Evolutionary conservation across 2,797 vertebrate genomes (phyloP), one percentile per base, ranked within the genome.

Genomic region (Benthosema pterotum): DNA sequence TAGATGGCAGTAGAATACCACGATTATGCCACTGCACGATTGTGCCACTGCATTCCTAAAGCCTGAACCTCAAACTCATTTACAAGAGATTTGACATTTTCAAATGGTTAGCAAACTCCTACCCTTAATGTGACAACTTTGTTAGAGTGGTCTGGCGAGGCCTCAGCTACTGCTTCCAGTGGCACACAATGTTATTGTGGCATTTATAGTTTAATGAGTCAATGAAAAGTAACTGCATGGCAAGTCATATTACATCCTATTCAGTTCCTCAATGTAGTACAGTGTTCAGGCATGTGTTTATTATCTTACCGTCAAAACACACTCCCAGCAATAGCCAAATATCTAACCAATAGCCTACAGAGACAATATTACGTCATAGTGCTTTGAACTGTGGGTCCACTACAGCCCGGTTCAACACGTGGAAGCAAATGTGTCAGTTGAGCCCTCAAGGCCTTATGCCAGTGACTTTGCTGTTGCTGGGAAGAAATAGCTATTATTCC

Each of bases 51-150:
- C n/a, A n/a, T n/a, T n/a, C n/a, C n/a, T n/a, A n/a, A n/a, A n/a
- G n/a, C n/a, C n/a, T n/a, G n/a, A n/a, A n/a, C n/a, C 50, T 25
- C 75, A 80, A 75, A 79, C 84, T 79, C 69, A 75, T n/a, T 89
- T 82, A 86, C 1, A 69, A 63, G 49, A 71, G 71, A 73, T 83
- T 48, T 86, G 82, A 69, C 82, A 87, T 86, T 87, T 85, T 50
- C 63, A 80, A 86, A 87, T 68, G 66, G 52, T 71, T 71, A 45
- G 55, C 51, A 11, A 51, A 63, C 60, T 55, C 71, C 65, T 75
- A 80, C 52, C 52, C 18, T n/a, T n/a, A 51, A 54, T 55, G 42
- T 52, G 25, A 42, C 57, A 57, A 25, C 28, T 78, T 16, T 71
- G 60, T 78, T 56, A 60, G 43, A 57, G 57, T 57, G 0, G 56